A percentile compares a stretch with the other conserved stretches of the same genome.
phyloP scores from a whole-genome alignment of 2,113 vertebrate genomes.

The Eudorcas thomsonii region DNA sequence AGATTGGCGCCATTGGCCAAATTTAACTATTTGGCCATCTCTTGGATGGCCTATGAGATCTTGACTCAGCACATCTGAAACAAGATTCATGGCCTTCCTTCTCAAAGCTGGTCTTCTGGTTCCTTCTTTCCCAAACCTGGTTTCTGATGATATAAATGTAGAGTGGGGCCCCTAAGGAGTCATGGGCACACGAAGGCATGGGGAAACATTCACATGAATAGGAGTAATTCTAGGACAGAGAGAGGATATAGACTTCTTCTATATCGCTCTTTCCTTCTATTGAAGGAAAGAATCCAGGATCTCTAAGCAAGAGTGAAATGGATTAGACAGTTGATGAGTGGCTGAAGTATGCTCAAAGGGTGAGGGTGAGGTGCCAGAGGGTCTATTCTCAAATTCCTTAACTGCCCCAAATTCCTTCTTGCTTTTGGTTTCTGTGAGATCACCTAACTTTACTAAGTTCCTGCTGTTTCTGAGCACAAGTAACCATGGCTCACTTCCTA shows the following conservation, averaged over 20 bases:
- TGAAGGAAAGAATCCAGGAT: not conserved
- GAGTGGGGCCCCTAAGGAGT: not conserved
- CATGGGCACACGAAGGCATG: not conserved
- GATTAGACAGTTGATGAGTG: not conserved
- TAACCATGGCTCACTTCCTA: not conserved
- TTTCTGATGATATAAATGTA: not conserved
- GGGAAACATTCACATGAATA: not conserved
- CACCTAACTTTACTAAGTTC: not conserved
- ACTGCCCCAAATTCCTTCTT: not conserved
- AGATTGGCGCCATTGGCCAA: not conserved
- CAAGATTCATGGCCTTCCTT: not conserved
- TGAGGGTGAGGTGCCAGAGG: not conserved
- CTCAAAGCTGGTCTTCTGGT: not conserved
- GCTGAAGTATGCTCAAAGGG: not conserved
- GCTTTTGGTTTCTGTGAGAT: not conserved
- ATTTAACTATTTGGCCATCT: not conserved
- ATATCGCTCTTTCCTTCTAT: not conserved
- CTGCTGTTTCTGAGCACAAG: not conserved
- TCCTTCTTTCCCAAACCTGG: not conserved
- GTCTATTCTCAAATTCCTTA: not conserved
- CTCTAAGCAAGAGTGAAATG: not conserved
- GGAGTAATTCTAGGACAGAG: not conserved
- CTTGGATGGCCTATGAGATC: not conserved
- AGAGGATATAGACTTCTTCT: not conserved
- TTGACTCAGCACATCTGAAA: not conserved